Percentiles rank a stretch among this genome's conserved stretches.
These are phyloP conservation scores for Coregonus sp. DNA, from an alignment of 2,797 vertebrate genomes.

Conservation along the genomic window DNA sequence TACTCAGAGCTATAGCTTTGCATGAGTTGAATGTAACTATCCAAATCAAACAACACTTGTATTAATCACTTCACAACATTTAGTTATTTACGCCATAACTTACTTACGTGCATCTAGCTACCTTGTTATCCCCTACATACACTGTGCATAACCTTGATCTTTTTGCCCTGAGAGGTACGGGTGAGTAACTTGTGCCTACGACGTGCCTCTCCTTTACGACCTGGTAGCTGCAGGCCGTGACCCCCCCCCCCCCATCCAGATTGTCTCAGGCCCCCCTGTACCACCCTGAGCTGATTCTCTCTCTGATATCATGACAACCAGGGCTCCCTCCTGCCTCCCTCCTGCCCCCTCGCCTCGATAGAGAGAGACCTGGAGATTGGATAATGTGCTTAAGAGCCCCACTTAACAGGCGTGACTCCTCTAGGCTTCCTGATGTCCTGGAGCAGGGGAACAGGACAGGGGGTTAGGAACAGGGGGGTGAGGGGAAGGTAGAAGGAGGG, in stretches of 20 bases:
- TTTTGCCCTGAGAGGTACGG: too few species aligned
- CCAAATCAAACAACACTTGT: neutral
- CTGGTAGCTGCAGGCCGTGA: too few species aligned
- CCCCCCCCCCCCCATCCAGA: slow-evolving; percentile 67
- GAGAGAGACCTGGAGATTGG: slow-evolving; percentile 79
- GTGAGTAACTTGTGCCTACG: slow-evolving; percentile 52
- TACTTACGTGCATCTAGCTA: neutral
- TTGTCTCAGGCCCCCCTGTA: slow-evolving; percentile 62
- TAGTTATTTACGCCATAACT: neutral
- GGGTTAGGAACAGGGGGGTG: slow-evolving; percentile 17
- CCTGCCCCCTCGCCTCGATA: slow-evolving; percentile 53
- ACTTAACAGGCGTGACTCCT: slow-evolving; percentile 95
- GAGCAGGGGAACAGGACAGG: slow-evolving; percentile 19
- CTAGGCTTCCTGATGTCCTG: slow-evolving; percentile 56
- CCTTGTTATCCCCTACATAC: slow-evolving; percentile 47
- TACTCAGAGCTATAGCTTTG: neutral
- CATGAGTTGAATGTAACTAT: neutral
- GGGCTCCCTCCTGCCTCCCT: slow-evolving; percentile 75
- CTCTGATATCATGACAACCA: slow-evolving; percentile 82
- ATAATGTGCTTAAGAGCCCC: slow-evolving; percentile 87
- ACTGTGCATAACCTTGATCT: slow-evolving; percentile 73
- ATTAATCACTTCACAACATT: neutral
- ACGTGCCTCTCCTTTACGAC: slow-evolving; percentile 72
- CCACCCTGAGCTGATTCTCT: slow-evolving; percentile 79
- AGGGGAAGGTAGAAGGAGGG: slow-evolving; percentile 15